Conservation (phyloP, 2,888 invertebrate genomes). For the Lysandra bellargus region DNA sequence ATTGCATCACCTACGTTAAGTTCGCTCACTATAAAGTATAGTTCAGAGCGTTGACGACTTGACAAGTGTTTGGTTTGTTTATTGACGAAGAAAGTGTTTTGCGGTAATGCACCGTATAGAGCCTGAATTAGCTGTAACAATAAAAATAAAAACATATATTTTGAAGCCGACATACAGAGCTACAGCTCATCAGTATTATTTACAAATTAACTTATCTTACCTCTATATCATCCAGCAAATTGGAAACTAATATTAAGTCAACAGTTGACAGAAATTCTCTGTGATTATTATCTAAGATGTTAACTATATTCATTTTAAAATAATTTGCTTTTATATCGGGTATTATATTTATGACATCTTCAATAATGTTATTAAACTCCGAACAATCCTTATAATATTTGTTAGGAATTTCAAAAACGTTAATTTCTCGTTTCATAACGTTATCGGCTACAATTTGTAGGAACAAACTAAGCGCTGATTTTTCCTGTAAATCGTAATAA, state of each 20-base stretch:
- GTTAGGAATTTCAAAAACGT: constrained; percentile 44
- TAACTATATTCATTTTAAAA: constrained; percentile 33
- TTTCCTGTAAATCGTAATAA: constrained; percentile 39
- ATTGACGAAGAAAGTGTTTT: constrained; percentile 47
- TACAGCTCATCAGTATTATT: too few relatives aligned
- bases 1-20: constrained; percentile 38
- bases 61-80: constrained; percentile 39
- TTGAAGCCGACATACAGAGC: too few relatives aligned
- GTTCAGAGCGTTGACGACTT: constrained; percentile 40
- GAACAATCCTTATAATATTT: constrained; percentile 33
- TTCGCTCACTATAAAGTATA: constrained; percentile 45
- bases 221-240: constrained; percentile 45
- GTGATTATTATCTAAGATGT: constrained; percentile 35
- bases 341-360: constrained; percentile 37
- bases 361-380: constrained; percentile 38
- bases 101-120: constrained; percentile 43
- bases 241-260: constrained; percentile 44
- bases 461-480: constrained; percentile 42
- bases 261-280: constrained; percentile 37
- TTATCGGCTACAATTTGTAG: constrained; percentile 52
- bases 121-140: constrained; percentile 42
- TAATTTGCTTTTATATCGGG: constrained; percentile 38
- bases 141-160: background rate
- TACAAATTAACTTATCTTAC: constrained; percentile 40
- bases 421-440: constrained; percentile 44